Conservation (phyloP, 2,113 vertebrate genomes). For the Otis tarda region DNA sequence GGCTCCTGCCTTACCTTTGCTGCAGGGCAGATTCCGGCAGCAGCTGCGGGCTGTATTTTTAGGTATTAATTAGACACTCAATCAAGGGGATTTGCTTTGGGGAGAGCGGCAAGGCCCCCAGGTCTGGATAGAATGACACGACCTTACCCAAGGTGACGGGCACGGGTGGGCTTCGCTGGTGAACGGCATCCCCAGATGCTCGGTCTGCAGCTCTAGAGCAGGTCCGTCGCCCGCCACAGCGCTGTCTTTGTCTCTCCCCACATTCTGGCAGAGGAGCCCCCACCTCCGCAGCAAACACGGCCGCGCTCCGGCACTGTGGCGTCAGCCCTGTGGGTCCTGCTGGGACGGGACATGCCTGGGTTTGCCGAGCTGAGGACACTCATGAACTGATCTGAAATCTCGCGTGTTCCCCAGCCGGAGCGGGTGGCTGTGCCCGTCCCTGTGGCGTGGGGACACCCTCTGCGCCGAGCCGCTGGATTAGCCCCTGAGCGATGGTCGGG, state of each 20-base stretch:
- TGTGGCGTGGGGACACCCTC: no score
- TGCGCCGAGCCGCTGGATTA: not conserved
- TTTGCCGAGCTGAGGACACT: not conserved
- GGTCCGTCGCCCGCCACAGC: not conserved
- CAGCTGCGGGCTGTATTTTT: constrained; percentile 68
- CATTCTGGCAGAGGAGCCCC: not conserved
- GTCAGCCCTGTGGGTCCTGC: rapidly evolving
- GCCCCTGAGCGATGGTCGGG: no score
- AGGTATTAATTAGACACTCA: constrained; percentile 59
- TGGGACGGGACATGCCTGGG: rapidly evolving
- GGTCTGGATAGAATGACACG: constrained; percentile 49
- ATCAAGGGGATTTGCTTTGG: constrained; percentile 52
- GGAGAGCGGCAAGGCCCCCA: constrained; percentile 29
- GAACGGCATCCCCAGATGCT: not conserved
- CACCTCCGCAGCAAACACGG: not conserved
- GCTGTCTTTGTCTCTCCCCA: not conserved
- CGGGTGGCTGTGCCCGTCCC: not conserved
- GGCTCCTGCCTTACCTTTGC: constrained; percentile 29
- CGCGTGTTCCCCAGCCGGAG: rapidly evolving
- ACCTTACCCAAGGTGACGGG: constrained; percentile 2
- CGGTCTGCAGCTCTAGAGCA: rapidly evolving
- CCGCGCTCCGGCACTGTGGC: rapidly evolving
- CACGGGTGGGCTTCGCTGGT: not conserved
- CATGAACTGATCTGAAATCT: no score
- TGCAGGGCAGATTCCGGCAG: constrained; percentile 44